Evolutionary conservation across 2,797 vertebrate genomes (phyloP).

Genomic region (Lindbergichthys nudifrons): DNA sequence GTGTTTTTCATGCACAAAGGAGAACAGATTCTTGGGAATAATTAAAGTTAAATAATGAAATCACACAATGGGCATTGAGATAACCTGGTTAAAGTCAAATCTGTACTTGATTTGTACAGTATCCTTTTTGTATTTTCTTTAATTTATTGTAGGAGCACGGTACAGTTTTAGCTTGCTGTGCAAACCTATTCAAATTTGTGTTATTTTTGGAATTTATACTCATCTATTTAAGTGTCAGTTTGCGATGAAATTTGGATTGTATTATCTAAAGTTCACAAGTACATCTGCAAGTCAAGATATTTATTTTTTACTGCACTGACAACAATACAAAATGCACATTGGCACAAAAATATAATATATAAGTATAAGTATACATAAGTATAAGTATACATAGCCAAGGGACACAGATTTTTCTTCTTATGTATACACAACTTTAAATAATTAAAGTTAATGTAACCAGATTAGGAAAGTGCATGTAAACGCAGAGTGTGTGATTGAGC

Average conservation of each 20-base stretch:
- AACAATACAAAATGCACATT: not conserved
- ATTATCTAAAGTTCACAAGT: slow-evolving; percentile 8
- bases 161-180: not conserved
- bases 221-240: slow-evolving; percentile 6
- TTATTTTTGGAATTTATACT: not conserved
- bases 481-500: slow-evolving; percentile 57
- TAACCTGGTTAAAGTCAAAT: slow-evolving; percentile 9
- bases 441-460: slow-evolving; percentile 1
- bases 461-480: slow-evolving; percentile 33
- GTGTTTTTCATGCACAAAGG: slow-evolving; percentile 21
- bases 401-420: not conserved
- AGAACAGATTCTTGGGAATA: slow-evolving; percentile 31
- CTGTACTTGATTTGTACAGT: not conserved
- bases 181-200: not conserved
- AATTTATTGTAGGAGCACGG: not conserved
- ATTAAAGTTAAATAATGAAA: slow-evolving; percentile 1
- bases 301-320: not conserved
- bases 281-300: not conserved
- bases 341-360: too few species aligned
- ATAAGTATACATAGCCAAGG: not conserved
- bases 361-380: too few species aligned
- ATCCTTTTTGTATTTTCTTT: not conserved
- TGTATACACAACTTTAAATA: not conserved
- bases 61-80: not conserved
- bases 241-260: slow-evolving; percentile 4